Percentiles rank a stretch among this genome's conserved stretches.
These are phyloP conservation scores for Ooceraea biroi DNA, from an alignment of 1,140 invertebrate species.

Conservation along the genomic window DNA sequence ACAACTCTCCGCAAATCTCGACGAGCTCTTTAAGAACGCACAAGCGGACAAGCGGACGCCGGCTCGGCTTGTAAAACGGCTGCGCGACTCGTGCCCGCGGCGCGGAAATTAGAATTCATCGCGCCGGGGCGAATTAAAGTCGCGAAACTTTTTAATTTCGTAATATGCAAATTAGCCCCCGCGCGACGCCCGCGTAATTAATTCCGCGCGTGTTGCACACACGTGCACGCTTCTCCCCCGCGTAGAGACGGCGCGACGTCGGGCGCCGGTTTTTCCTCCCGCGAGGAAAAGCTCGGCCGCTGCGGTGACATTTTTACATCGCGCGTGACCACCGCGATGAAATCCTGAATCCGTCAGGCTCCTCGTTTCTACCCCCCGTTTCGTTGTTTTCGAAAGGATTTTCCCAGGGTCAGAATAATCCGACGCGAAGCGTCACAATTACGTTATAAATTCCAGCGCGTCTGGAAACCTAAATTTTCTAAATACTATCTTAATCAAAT, in stretches of 20 bases:
- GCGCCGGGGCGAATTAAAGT: slow-evolving; percentile 73
- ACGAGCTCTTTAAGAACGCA: not conserved
- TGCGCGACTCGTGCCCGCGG: slow-evolving; percentile 56
- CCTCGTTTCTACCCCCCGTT: slow-evolving; percentile 16
- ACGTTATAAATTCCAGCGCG: too few species aligned
- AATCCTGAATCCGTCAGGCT: slow-evolving; percentile 4
- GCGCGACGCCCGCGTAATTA: slow-evolving; percentile 75
- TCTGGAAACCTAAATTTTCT: too few species aligned
- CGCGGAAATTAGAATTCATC: slow-evolving; percentile 77
- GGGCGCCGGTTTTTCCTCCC: slow-evolving; percentile 53
- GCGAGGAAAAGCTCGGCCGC: slow-evolving; percentile 57
- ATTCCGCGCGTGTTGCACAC: slow-evolving; percentile 75
- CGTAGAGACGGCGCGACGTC: slow-evolving; percentile 6
- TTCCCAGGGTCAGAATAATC: not conserved
- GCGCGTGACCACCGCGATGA: slow-evolving; percentile 13
- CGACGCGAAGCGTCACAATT: slow-evolving; percentile 6
- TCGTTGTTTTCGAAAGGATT: slow-evolving; percentile 28
- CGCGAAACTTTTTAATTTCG: slow-evolving; percentile 79
- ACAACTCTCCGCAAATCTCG: not conserved
- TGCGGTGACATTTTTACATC: slow-evolving; percentile 77
- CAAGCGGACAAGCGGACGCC: not conserved
- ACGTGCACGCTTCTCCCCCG: slow-evolving; percentile 54
- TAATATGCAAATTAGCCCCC: slow-evolving; percentile 79
- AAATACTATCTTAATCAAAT: too few species aligned
- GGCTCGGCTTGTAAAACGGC: slow-evolving; percentile 44